Conservation (phyloP, 2,797 vertebrate genomes). For the Ibycter americanus region DNA sequence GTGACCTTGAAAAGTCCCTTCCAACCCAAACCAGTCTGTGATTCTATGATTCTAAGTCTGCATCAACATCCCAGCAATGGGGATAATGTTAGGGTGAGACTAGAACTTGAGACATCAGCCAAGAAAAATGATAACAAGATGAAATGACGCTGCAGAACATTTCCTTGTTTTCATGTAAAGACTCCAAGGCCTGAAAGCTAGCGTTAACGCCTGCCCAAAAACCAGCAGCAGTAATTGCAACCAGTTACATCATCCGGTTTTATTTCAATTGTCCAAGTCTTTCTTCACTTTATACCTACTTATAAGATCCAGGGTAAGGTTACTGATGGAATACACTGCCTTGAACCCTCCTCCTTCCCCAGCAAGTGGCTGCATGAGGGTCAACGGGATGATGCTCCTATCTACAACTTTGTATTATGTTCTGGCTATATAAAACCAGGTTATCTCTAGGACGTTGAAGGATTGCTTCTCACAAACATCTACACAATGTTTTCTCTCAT, state of each 20-base stretch:
- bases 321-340: neutral
- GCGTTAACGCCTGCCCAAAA: neutral
- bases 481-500: neutral
- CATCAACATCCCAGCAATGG: neutral
- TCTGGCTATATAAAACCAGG: neutral
- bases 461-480: constrained; percentile 2
- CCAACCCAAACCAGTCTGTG: neutral
- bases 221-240: neutral
- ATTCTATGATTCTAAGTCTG: neutral
- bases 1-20: neutral
- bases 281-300: neutral
- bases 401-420: neutral
- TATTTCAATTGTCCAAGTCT: neutral
- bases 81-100: neutral
- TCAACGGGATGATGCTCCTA: rapidly evolving
- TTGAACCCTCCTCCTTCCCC: neutral
- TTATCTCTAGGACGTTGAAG: neutral
- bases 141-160: neutral
- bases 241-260: neutral
- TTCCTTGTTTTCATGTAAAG: neutral
- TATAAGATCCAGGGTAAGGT: neutral
- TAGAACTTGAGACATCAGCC: neutral
- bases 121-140: neutral
- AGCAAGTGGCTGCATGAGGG: neutral
- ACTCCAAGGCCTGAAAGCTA: neutral